Evolutionary conservation across 2,113 vertebrate genomes (phyloP), one percentile per base, ranked within the genome.

Genomic region (Chloropsis hardwickii): DNA sequence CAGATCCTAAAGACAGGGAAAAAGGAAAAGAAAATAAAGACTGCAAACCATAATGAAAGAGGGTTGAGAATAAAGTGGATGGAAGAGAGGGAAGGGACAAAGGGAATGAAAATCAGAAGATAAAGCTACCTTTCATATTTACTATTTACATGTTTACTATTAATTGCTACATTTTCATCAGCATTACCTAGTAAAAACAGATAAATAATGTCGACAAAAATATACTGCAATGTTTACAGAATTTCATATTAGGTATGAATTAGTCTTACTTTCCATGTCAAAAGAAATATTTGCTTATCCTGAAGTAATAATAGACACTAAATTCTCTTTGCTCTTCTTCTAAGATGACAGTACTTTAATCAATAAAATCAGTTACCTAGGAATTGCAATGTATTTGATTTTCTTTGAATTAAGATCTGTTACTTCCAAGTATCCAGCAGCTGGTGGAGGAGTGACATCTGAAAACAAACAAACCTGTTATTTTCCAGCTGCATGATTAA

Each of bases 371-470:
- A 78, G 40, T 98, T 98, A 99, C 99, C 99, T 98, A 13, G 99
- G 99, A 76, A 99, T 97, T 47, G 99, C 98, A 92, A 99, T 98
- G 67, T 99, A 99, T 97, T 99, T 99, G 69, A 99, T 96, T 97
- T 98, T 99, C 96, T 99, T 99, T 67, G 98, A 98, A 95, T 98
- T 99, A 79, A 99, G 98, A 92, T 99, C 99, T 12, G 99, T 98
- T 92, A 99, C 98, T 97, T 99, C 99, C 98, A 99, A 97, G 94
- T 99, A 99, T 23, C 98, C 99, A 71, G 99, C 98, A 35, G 98
- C 97, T 95, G 98, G 91, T 39, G 99, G 99, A 81, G 99, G 99
- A 20, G 98, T 98, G 73, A 98, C 97, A 93, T 98, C 99, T 99
- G 98, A 73, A 96, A 92, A 94, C 45, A 92, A 95, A 96, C 72